These are phyloP conservation scores for Cettia cetti DNA, from an alignment of 2,113 vertebrate species.

Conservation along the genomic window DNA sequence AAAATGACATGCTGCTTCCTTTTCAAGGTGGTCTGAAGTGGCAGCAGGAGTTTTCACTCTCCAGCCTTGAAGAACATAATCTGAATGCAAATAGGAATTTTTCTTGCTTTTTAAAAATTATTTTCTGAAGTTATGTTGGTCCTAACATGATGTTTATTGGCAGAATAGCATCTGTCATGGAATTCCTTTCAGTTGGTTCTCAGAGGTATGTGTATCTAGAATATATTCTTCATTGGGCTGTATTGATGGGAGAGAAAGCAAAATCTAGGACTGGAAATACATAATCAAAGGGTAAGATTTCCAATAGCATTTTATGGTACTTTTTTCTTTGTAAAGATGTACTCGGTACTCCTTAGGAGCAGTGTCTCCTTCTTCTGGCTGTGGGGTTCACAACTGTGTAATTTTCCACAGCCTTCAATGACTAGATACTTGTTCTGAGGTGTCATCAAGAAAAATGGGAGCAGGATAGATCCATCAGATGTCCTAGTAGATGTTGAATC, in stretches of 20 bases:
- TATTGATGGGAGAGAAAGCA: neutral
- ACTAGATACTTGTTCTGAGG: neutral
- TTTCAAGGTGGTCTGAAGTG: neutral
- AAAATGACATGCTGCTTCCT: neutral
- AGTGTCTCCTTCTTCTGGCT: neutral
- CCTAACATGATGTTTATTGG: neutral
- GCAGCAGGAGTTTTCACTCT: neutral
- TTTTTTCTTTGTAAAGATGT: neutral
- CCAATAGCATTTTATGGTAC: neutral
- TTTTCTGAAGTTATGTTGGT: neutral
- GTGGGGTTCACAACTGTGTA: neutral
- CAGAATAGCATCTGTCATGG: neutral
- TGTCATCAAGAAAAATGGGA: neutral
- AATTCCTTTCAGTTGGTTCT: neutral
- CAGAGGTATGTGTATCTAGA: neutral
- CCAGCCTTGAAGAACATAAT: neutral
- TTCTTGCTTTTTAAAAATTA: neutral
- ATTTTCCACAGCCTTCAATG: neutral
- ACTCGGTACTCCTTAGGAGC: neutral
- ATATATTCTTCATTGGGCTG: neutral
- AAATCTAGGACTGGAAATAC: neutral
- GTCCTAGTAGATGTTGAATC: neutral
- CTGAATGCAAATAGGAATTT: neutral
- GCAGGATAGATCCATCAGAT: neutral
- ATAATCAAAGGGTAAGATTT: neutral